Evolutionary conservation across 2,888 invertebrate genomes (phyloP).

Genomic region (Colostygia pectinataria): DNA sequence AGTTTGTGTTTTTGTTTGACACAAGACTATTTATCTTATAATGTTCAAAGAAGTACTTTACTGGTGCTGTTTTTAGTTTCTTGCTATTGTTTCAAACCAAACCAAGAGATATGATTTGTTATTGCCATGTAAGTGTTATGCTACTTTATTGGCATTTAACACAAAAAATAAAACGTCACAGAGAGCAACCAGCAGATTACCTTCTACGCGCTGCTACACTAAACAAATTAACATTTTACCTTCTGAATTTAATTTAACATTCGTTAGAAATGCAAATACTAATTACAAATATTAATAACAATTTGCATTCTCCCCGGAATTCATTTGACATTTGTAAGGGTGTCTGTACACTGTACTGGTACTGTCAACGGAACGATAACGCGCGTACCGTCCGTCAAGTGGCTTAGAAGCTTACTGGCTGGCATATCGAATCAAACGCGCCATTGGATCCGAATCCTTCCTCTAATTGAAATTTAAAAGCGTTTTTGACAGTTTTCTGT

Average conservation of each 20-base stretch:
- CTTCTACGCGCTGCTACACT: too few species aligned
- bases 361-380: conserved; percentile 35
- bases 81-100: too few species aligned
- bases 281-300: conserved; percentile 31
- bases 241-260: conserved; percentile 26
- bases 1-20: neutral
- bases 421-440: conserved; percentile 57
- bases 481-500: conserved; percentile 58
- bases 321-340: conserved; percentile 29
- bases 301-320: conserved; percentile 30
- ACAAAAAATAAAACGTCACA: too few species aligned
- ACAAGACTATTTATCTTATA: too few species aligned
- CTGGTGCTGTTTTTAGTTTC: too few species aligned
- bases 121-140: too few species aligned
- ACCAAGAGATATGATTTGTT: too few species aligned
- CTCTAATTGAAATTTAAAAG: conserved; percentile 66
- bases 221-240: too few species aligned
- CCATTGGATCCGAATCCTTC: conserved; percentile 56
- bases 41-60: too few species aligned
- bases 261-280: conserved; percentile 30
- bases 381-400: conserved; percentile 48
- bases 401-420: conserved; percentile 56
- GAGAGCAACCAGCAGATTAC: conserved; percentile 27
- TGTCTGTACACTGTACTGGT: conserved; percentile 34
- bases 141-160: too few species aligned